Evolutionary conservation across 2,797 vertebrate genomes (phyloP).

Genomic region (Bucorvus abyssinicus): DNA sequence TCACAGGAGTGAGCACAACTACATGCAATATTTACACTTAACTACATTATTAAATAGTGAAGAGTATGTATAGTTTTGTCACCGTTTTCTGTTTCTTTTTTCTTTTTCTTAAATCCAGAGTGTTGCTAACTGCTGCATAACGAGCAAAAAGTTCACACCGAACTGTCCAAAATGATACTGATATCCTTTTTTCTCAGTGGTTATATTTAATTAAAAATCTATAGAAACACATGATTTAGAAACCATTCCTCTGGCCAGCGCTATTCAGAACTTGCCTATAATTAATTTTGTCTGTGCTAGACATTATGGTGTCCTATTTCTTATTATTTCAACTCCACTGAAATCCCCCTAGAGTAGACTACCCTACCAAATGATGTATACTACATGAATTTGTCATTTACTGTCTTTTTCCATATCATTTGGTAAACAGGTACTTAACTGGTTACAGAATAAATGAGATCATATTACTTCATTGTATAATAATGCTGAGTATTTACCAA

Average conservation of each 20-base stretch:
- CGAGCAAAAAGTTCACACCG: background rate
- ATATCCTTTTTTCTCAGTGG: background rate
- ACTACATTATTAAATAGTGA: background rate
- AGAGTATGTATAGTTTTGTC: background rate
- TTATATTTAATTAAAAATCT: background rate
- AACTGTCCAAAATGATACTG: background rate
- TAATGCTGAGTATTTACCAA: slow-evolving; percentile 80
- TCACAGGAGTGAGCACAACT: background rate
- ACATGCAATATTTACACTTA: background rate
- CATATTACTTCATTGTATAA: background rate
- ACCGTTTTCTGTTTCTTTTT: background rate
- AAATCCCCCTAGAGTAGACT: background rate
- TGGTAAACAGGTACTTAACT: background rate
- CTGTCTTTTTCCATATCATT: background rate
- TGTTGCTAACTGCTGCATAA: background rate
- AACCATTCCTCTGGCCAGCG: background rate
- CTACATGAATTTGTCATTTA: background rate
- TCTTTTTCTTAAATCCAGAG: background rate
- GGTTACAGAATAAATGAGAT: background rate
- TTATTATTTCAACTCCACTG: background rate
- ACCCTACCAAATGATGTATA: background rate
- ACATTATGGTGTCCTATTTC: background rate
- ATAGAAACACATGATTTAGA: background rate
- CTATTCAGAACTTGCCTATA: background rate
- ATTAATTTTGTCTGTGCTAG: background rate